Evolutionary conservation across 2,888 invertebrate species (phyloP), one percentile per base, ranked within the genome.

Genomic region (Leucophenga maculata): DNA sequence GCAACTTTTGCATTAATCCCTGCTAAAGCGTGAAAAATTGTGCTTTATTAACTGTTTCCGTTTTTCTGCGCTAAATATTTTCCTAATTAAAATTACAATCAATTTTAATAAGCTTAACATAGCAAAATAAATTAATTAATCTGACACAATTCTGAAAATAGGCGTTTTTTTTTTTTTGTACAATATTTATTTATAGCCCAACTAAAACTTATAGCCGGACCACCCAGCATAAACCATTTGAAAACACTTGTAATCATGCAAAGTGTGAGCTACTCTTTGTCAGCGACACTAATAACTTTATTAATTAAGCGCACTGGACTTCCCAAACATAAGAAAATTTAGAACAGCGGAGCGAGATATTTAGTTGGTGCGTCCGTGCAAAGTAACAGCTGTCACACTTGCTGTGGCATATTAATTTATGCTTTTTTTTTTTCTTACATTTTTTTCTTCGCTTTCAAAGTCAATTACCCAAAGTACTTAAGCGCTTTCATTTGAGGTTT

Each of bases 391-490:
- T 64, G 62, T 22, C 62, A 57, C 31, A 26, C 26, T n/a, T 18
- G 18, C 20, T 22, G 44, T 39, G n/a, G 62, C 20, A 64, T 64
- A 64, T 64, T 64, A 64, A 64, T 64, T 64, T 64, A 64, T 64
- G 48, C 22, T 26, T 26, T 20, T 55, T 20, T 26, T 55, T 20
- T 14, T 55, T 55, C 1, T 31, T 46, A 44, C 20, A 9, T 46
- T 62, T 9, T 64, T 48, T 46, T 64, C 6, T 46, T 57, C 14
- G 57, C 22, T 26, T 26, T 57, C 22, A 20, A 46, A 64, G 46
- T 46, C 18, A 64, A 22, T 64, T 64, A 64, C 62, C 62, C 44
- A 64, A 48, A 64, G 62, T 64, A 48, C 62, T 64, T 64, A 64
- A 64, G 62, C 26, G 48, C 18, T 64, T 20, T 20, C 62, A 13